phyloP scores from a whole-genome alignment of 2,888 invertebrate genomes.

The Ophraella communa region DNA sequence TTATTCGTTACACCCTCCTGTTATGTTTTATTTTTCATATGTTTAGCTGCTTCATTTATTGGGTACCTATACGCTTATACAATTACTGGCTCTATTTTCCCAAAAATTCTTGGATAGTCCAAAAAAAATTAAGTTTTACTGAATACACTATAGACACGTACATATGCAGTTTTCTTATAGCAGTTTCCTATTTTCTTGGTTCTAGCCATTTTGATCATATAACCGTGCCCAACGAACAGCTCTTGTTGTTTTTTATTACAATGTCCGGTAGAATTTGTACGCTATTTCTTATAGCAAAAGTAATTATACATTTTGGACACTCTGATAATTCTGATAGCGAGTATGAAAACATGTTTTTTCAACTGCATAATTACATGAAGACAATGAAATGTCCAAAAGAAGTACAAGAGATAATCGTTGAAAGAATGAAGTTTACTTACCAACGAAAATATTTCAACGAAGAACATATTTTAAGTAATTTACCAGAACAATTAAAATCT shows the following conservation, averaged over 20 bases:
- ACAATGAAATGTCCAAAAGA: constrained; percentile 62
- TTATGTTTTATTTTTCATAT: neutral
- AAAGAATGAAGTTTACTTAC: constrained; percentile 63
- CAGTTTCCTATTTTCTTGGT: constrained; percentile 19
- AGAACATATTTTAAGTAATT: constrained; percentile 45
- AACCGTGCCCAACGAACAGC: constrained; percentile 33
- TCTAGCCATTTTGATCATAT: constrained; percentile 1
- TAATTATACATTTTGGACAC: constrained; percentile 47
- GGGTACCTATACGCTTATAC: constrained; percentile 4
- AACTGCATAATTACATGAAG: constrained; percentile 63
- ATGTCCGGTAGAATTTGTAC: constrained; percentile 48
- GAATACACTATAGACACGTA: neutral
- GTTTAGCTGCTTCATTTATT: neutral
- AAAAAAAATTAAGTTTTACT: neutral
- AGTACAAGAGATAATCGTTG: constrained; percentile 59
- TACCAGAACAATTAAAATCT: constrained; percentile 55
- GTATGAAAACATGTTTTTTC: constrained; percentile 61
- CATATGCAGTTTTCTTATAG: neutral
- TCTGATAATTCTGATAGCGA: constrained; percentile 55
- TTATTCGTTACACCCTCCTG: neutral
- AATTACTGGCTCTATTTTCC: neutral
- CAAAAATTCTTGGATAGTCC: constrained; percentile 1
- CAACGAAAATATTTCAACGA: constrained; percentile 64
- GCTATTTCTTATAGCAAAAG: constrained; percentile 42
- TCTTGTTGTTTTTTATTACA: constrained; percentile 39